Conservation (phyloP, 2,113 vertebrate genomes). For the Anas platyrhynchos region DNA sequence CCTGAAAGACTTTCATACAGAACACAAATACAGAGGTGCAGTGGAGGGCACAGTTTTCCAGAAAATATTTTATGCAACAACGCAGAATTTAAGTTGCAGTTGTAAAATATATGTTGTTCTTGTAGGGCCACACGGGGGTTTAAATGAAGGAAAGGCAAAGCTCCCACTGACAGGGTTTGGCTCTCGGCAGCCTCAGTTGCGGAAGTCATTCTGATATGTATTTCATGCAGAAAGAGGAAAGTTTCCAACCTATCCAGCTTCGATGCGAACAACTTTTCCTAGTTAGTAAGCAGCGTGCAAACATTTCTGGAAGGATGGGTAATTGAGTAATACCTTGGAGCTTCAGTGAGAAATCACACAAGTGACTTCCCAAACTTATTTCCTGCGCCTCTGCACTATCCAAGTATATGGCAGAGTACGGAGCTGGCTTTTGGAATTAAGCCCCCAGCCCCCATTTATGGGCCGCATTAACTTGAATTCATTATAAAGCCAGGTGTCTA, state of each 20-base stretch:
- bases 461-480: not conserved
- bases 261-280: constrained; percentile 5
- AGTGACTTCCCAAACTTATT: not conserved
- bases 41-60: not conserved
- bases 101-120: constrained; percentile 3
- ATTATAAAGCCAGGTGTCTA: not conserved
- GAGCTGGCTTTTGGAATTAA: not conserved
- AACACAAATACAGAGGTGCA: not conserved
- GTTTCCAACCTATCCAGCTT: not conserved
- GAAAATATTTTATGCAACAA: not conserved
- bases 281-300: not conserved
- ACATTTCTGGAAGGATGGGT: not conserved
- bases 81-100: not conserved
- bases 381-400: not conserved
- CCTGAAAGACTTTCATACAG: not conserved
- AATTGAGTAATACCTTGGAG: not conserved
- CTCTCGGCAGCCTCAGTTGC: not conserved
- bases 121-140: not conserved
- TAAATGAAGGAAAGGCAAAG: constrained; percentile 19
- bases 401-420: not conserved
- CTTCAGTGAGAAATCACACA: not conserved
- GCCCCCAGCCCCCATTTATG: not conserved
- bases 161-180: not conserved
- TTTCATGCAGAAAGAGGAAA: not conserved
- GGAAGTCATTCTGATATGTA: not conserved